Percentiles rank a stretch among this genome's conserved stretches.
Evolutionary conservation across 2,113 vertebrate species (phyloP).

Genomic region (Pachycephala philippinensis): DNA sequence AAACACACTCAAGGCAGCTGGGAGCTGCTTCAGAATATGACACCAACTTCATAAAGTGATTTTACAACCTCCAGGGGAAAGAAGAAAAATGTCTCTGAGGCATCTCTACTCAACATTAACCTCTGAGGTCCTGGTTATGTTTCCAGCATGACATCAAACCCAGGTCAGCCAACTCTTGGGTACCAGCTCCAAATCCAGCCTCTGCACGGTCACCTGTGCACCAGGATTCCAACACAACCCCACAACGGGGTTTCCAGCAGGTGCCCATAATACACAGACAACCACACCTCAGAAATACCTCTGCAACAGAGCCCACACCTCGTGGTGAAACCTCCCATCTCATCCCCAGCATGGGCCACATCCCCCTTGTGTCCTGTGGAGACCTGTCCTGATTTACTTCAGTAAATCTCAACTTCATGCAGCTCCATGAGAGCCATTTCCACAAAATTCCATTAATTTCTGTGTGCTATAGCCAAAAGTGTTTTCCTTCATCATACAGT

Average conservation of each 20-base stretch:
- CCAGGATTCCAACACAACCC: not conserved
- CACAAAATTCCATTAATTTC: not conserved
- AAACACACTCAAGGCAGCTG: not conserved
- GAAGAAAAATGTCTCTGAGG: not conserved
- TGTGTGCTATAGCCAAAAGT: not conserved
- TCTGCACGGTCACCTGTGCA: rapidly evolving
- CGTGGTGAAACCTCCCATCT: rapidly evolving
- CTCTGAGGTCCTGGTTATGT: not conserved
- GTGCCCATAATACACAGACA: not conserved
- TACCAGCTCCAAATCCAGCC: not conserved
- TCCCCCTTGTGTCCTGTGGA: rapidly evolving
- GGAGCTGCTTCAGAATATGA: not conserved
- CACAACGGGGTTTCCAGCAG: not conserved
- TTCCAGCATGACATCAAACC: not conserved
- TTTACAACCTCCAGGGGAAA: not conserved
- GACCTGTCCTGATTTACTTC: not conserved
- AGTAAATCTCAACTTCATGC: not conserved
- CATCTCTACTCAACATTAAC: not conserved
- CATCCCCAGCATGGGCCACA: rapidly evolving
- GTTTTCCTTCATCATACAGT: not conserved
- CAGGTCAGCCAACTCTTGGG: not conserved
- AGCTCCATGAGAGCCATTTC: not conserved
- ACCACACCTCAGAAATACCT: not conserved
- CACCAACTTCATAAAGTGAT: not conserved
- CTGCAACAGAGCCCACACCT: not conserved